Conservation (phyloP, 2,113 vertebrate genomes). For the Sylvia atricapilla region DNA sequence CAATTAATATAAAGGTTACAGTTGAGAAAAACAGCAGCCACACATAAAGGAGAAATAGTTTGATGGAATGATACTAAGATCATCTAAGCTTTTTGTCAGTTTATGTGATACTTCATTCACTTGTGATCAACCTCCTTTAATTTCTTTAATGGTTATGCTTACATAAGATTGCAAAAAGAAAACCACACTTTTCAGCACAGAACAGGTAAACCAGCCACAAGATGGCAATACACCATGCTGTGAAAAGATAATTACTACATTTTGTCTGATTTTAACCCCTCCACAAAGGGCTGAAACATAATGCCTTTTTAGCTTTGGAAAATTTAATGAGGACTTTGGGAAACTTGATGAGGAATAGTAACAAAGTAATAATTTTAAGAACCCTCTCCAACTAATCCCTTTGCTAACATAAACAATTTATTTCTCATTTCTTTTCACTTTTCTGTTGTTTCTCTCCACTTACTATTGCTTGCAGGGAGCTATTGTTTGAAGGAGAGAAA, state of each 20-base stretch:
- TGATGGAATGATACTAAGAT: background rate
- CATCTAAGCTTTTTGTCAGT: background rate
- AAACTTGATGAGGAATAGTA: background rate
- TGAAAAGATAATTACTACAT: background rate
- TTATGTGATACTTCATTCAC: background rate
- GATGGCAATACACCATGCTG: conserved; percentile 63
- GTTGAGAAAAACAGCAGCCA: background rate
- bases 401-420: background rate
- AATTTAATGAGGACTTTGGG: background rate
- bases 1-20: background rate
- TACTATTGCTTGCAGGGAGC: background rate
- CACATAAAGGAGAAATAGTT: background rate
- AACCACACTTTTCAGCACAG: background rate
- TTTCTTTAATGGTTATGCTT: background rate
- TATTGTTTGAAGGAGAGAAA: background rate
- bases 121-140: background rate
- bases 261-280: background rate
- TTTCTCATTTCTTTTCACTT: background rate
- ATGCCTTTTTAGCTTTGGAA: background rate
- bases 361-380: background rate
- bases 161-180: background rate
- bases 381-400: background rate
- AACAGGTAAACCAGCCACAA: conserved; percentile 31
- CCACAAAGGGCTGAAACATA: fast-evolving
- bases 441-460: background rate